Conservation (phyloP, 2,113 vertebrate species). For the Ginglymostoma cirratum region DNA sequence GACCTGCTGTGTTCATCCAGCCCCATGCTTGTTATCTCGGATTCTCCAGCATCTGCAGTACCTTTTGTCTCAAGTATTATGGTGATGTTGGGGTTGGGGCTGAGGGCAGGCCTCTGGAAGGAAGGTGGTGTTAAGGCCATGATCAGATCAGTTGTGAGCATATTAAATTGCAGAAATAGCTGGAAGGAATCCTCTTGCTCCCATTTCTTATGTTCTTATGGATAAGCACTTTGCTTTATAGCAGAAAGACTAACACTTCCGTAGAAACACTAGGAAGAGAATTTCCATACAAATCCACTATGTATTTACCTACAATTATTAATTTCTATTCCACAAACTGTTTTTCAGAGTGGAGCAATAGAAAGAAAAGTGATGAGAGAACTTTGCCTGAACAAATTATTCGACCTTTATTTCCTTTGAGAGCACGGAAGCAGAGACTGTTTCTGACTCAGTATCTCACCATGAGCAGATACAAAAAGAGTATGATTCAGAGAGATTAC, state of each 20-base stretch:
- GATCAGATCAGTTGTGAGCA: background rate
- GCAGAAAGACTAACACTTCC: background rate
- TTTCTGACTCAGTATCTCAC: conserved; percentile 10
- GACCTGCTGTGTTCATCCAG: no score
- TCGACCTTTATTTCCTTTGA: background rate
- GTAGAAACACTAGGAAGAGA: background rate
- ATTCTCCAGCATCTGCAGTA: no score
- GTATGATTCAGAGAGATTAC: background rate
- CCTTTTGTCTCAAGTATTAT: no score
- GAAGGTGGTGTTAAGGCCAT: background rate
- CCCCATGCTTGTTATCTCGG: no score
- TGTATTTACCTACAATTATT: background rate
- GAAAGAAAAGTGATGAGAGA: background rate
- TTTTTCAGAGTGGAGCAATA: background rate
- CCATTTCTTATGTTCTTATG: background rate
- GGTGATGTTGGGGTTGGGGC: no score
- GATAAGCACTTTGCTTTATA: background rate
- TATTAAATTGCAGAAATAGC: background rate
- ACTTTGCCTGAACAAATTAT: background rate
- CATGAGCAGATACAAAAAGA: background rate
- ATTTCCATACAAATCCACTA: background rate
- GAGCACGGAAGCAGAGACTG: background rate
- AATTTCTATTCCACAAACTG: background rate
- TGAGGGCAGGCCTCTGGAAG: background rate
- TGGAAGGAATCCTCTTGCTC: background rate